phyloP scores from a whole-genome alignment of 2,888 invertebrate genomes.

The Drosophila sordidula region DNA sequence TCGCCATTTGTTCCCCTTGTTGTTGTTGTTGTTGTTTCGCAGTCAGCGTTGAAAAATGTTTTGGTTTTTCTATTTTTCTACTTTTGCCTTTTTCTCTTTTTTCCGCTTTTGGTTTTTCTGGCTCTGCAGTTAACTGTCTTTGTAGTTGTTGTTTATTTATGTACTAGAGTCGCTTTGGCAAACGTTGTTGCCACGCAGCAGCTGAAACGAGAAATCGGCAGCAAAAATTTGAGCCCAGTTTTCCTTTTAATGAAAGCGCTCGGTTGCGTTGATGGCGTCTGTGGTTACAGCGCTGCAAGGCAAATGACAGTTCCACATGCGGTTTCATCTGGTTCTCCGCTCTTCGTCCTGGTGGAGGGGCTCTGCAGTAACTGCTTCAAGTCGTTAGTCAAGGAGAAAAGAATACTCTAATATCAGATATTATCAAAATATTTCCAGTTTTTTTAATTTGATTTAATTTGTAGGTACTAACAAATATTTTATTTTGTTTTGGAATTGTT shows the following conservation, averaged over 20 bases:
- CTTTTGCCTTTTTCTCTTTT: slow-evolving; percentile 9
- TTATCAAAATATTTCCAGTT: not conserved
- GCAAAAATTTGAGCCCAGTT: slow-evolving; percentile 64
- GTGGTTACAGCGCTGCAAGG: slow-evolving; percentile 56
- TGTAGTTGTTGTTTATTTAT: slow-evolving; percentile 65
- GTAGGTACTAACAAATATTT: not conserved
- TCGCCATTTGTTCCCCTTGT: slow-evolving; percentile 63
- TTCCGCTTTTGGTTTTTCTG: slow-evolving; percentile 16
- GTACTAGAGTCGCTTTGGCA: slow-evolving; percentile 49
- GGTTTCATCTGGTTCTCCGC: slow-evolving; percentile 39
- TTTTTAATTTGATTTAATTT: no score
- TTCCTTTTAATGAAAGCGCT: slow-evolving; percentile 76
- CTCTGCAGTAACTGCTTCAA: slow-evolving; percentile 4
- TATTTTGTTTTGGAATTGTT: no score
- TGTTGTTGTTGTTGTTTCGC: slow-evolving; percentile 37
- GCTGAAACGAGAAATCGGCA: slow-evolving; percentile 55
- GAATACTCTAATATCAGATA: not conserved
- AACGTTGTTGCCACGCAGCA: slow-evolving; percentile 30
- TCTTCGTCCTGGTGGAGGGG: not conserved
- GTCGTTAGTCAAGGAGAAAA: not conserved
- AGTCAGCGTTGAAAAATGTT: slow-evolving; percentile 61
- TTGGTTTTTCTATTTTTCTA: slow-evolving; percentile 41
- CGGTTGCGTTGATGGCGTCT: slow-evolving; percentile 56
- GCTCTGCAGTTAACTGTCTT: slow-evolving; percentile 58
- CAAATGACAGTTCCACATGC: slow-evolving; percentile 58